Evolutionary conservation across 2,888 invertebrate species (phyloP).

Genomic region (Invenusta paracnida): DNA sequence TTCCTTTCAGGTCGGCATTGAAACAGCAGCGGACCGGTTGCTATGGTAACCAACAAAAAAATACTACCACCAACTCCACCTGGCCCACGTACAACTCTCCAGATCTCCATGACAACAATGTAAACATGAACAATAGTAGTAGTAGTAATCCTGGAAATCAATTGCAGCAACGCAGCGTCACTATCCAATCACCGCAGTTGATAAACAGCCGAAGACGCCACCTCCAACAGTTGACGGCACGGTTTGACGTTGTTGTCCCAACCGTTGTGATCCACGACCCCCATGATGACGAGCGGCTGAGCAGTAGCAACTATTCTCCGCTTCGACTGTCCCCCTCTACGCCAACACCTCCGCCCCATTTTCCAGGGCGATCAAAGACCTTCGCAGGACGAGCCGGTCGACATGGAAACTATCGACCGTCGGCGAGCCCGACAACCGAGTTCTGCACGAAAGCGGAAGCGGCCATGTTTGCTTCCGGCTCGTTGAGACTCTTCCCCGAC

Average conservation of each 20-base stretch:
- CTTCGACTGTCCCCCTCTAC: not conserved
- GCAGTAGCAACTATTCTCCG: not conserved
- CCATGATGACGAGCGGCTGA: not conserved
- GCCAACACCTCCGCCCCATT: not conserved
- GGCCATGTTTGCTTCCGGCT: not conserved
- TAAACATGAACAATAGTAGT: too few species aligned
- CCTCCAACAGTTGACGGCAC: not conserved
- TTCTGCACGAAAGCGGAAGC: not conserved
- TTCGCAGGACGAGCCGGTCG: not conserved
- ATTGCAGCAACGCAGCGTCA: not conserved
- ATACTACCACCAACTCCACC: not conserved
- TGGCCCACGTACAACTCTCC: conserved; percentile 4
- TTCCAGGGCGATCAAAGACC: not conserved
- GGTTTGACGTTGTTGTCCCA: not conserved
- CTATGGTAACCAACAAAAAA: not conserved
- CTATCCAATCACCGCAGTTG: not conserved
- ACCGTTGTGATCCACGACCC: not conserved
- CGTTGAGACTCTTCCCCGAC: not conserved
- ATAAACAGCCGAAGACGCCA: not conserved
- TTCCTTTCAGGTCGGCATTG: too few species aligned
- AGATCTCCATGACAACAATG: not conserved
- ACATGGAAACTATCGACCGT: too few species aligned
- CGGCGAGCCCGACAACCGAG: not conserved
- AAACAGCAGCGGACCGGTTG: not conserved
- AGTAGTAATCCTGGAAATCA: too few species aligned